A percentile compares a stretch with the other conserved stretches of the same genome.
Evolutionary conservation across 2,113 vertebrate genomes (phyloP).

Genomic region (Acanthisitta chloris): DNA sequence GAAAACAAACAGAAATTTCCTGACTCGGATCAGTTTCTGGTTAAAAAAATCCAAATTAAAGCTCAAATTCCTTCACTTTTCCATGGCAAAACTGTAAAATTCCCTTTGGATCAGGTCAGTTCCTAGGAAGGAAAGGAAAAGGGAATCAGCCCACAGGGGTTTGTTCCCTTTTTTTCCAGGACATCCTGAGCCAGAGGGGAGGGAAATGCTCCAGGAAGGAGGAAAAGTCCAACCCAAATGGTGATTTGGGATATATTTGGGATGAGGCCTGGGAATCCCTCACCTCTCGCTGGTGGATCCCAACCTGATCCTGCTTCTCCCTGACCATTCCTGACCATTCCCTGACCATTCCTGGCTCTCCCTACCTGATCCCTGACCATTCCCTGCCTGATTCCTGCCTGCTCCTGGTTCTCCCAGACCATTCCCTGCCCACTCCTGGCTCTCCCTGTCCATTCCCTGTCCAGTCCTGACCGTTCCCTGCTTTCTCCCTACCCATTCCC

Average conservation of each 20-base stretch:
- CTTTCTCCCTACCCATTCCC: neutral
- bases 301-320: accelerated
- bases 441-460: too few relatives aligned
- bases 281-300: too few relatives aligned
- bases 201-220: neutral
- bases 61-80: neutral
- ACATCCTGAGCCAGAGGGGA: neutral
- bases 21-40: accelerated
- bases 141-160: too few relatives aligned
- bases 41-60: neutral
- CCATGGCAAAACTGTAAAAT: neutral
- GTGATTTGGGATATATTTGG: accelerated
- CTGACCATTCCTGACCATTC: neutral
- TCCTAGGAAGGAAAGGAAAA: neutral
- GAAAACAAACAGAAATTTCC: neutral
- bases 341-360: too few relatives aligned
- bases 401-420: accelerated
- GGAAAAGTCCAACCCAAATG: neutral
- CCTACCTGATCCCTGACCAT: neutral
- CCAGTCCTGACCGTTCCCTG: too few relatives aligned
- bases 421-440: neutral
- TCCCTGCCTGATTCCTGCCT: neutral
- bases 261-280: neutral
- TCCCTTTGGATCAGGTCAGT: accelerated
- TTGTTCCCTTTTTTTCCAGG: neutral